Conservation (phyloP, 1,140 invertebrate species). For the Melipona quadrifasciata region DNA sequence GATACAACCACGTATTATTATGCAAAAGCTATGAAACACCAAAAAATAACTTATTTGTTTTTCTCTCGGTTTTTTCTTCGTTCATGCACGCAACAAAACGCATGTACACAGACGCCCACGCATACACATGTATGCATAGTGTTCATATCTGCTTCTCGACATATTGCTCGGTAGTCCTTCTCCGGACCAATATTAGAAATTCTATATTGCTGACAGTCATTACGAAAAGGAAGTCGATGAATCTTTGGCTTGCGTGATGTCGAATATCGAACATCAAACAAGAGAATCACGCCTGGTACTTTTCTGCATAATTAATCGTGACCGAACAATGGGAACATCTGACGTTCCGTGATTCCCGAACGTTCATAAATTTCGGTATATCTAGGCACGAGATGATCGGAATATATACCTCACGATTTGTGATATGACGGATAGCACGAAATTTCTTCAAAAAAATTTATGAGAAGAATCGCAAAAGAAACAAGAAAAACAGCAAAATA, state of each 20-base stretch:
- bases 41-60: conserved; percentile 26
- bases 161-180: background rate
- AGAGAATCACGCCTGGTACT: background rate
- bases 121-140: too few species aligned
- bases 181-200: background rate
- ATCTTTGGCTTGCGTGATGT: background rate
- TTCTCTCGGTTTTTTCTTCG: background rate
- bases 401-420: background rate
- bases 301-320: conserved; percentile 17
- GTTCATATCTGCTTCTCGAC: background rate
- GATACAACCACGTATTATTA: background rate
- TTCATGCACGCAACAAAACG: background rate
- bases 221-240: background rate
- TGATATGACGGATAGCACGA: too few species aligned
- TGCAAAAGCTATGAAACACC: conserved; percentile 25
- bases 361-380: background rate
- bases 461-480: background rate
- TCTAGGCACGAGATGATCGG: background rate
- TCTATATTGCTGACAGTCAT: background rate
- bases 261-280: background rate
- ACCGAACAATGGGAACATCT: background rate
- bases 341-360: background rate
- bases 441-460: background rate
- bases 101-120: background rate
- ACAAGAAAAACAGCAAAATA: background rate